Evolutionary conservation across 2,797 vertebrate species (phyloP), one percentile per base, ranked within the genome.

Genomic region (Acestrorhynchus altus): DNA sequence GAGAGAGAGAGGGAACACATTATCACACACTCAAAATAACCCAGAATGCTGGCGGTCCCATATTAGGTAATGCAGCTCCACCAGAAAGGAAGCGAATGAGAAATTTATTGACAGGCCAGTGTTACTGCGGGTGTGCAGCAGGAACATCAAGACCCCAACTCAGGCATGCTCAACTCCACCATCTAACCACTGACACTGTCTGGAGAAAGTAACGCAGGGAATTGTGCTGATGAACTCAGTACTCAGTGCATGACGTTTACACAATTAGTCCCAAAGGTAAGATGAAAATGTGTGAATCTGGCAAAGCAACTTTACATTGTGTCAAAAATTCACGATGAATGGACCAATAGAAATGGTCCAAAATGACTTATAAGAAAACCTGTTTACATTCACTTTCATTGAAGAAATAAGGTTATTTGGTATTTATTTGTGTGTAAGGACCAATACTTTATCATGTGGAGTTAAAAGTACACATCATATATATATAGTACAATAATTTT

Each of bases 21-120:
- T 97, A 98, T 98, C 96, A 95, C 95, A 95, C 88, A 94, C 96
- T 97, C 85, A 89, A 98, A 97, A 98, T 97, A 98, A 97, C 94
- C 93, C 91, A 94, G 94, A 97, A 96, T 95, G 95, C 94, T 94
- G 91, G 88, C 87, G 92, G 88, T 87, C 88, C 96, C 97, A 95
- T 98, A 96, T 98, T 96, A 95, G 97, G 97, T 89, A 94, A 96
- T 93, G 94, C 92, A 94, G 95, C 92, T 90, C 90, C 83, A 83
- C 87, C 85, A 91, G 90, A 92, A 94, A 93, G 94, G 93, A 86
- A 92, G 93, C 85, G 93, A 93, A 95, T 89, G 90, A 90, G 88
- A 87, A 91, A 93, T 93, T 93, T 96, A 97, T 96, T 94, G 95
- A 97, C 94, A 94, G 86, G 90, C 87, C 78, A 78, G 88, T 91